Evolutionary conservation across 2,113 vertebrate species (phyloP), one percentile per base, ranked within the genome.

Genomic region (Ptychochromis oligacanthus): DNA sequence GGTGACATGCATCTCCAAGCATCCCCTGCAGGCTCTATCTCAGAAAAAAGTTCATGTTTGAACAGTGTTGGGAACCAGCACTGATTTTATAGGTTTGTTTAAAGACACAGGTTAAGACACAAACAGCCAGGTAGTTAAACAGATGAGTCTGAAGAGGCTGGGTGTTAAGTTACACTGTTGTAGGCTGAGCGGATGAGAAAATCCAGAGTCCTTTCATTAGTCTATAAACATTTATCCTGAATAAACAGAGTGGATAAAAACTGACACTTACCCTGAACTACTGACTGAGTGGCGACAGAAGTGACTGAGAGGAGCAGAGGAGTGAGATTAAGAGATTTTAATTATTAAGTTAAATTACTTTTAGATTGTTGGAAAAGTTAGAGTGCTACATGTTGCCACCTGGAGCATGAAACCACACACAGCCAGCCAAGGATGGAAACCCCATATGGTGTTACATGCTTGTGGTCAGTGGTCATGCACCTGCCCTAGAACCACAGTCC

Each of bases 21-120:
- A 64, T 81, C 46, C 65, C 85, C 55, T 81, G 79, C 46, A 65
- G 74, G 84, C 64, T 82, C 55, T 22, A 38, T 18, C 46, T 78
- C 18, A 78, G 65, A 80, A 76, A n/a, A 87, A 79, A 85, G 61
- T 58, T 79, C 64, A 74, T 93, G 89, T 93, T 92, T 90, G 91
- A 94, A 93, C 91, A 93, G 76, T 91, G 86, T 89, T 89, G 56
- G 74, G 77, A 91, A 81, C 78, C 81, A 87, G 88, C 90, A 87
- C 88, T 87, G 93, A 94, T 94, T 91, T 93, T 83, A 88, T 77
- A 52, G 85, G 85, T 90, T 94, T 94, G 92, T 93, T 94, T 92
- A 92, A 91, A 91, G 91, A 88, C 86, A 88, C 90, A 92, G 89
- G 91, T 93, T 88, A 88, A 93, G 89, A 91, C 91, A 90, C 67